phyloP scores from a whole-genome alignment of 64 coral and sea anemone species.

The Pocillopora verrucosa region DNA sequence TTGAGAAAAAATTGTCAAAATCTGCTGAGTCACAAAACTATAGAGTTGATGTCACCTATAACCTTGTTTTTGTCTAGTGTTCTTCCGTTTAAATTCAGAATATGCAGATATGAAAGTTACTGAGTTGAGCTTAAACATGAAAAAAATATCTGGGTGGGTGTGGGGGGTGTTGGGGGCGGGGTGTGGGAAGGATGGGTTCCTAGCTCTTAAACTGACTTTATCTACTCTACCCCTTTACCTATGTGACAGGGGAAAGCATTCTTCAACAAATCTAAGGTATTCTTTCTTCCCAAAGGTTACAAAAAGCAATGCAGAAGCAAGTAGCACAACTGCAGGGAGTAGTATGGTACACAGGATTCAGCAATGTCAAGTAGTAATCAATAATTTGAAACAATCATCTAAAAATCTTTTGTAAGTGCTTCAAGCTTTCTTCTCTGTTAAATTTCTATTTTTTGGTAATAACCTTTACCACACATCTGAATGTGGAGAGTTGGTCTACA shows the following conservation, averaged over 20 bases:
- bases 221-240: too few species aligned
- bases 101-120: too few species aligned
- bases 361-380: constrained; percentile 13
- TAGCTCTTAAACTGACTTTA: too few species aligned
- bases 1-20: too few species aligned
- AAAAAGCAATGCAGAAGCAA: neutral
- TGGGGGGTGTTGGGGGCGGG: too few species aligned
- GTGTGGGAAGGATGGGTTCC: too few species aligned
- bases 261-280: neutral
- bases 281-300: neutral
- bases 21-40: too few species aligned
- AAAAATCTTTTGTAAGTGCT: constrained; percentile 26
- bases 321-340: neutral
- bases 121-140: too few species aligned
- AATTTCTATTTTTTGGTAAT: neutral
- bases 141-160: too few species aligned
- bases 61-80: too few species aligned
- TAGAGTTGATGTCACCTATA: too few species aligned
- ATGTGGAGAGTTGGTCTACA: neutral
- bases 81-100: too few species aligned
- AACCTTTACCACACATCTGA: neutral
- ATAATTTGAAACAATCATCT: constrained; percentile 17
- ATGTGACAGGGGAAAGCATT: neutral
- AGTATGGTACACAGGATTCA: neutral
- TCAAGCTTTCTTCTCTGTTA: neutral